Base-by-base conservation (phyloP, 2,797 vertebrate species). In the Nasua narica region DNA sequence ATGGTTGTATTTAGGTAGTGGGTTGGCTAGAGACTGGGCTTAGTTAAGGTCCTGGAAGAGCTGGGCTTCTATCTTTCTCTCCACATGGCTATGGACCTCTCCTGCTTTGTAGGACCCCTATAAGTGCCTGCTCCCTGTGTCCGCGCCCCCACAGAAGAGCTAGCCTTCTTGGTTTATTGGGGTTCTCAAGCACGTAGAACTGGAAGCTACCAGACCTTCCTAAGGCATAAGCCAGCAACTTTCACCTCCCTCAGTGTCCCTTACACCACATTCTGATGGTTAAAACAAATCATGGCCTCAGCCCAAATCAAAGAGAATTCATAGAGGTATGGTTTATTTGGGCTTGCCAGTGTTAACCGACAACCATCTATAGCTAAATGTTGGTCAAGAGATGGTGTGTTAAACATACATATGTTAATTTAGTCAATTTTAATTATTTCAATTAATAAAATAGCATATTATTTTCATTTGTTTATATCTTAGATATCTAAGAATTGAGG, bases 91-190 rank as follows among this genome's bases (percentile, higher is more conserved):
- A 18, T 25, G 23, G 50, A 23, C 12, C 7, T 90, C 37, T 82
- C 13, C 0, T 8, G 52, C 8, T 91, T 76, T n/a, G 62, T 2
- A 2, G 43, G 11, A 2, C 4, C 3, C 60, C 23, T 76, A 18
- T 27, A 2, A 19, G 4, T 35, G 7, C 1, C 90, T 37, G 9
- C 0, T 81, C 0, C 6, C 19, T 2, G 5, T 23, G 11, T 4
- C 58, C 2, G 6, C 2, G 7, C 1, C 9, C 0, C 7, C 9
- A 9, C 1, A 78, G 29, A 86, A 58, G 3, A 35, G 6, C 12
- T 83, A 50, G 5, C 19, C 27, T 16, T 88, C 15, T 40, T 40
- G 1, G 5, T 58, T 82, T 76, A 5, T 52, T 6, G 37, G 16
- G 5, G 4, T 78, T 93, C 32, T 52, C 10, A 85, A 69, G 35